Conservation (phyloP, 2,797 vertebrate species). For the Champsocephalus gunnari region DNA sequence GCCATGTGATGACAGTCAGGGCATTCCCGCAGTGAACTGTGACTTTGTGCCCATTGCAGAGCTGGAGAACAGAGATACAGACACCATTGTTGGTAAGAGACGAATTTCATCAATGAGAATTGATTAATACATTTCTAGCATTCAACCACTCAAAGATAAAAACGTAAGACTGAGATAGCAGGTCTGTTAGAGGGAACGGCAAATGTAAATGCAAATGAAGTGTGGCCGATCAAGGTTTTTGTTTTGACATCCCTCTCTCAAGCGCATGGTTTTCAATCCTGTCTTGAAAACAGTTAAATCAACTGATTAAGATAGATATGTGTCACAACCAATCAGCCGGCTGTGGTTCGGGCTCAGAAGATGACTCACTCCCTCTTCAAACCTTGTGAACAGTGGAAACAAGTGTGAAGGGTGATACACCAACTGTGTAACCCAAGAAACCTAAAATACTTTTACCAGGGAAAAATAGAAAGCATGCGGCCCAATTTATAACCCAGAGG, state of each 20-base stretch:
- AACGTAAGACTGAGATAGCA: too few species aligned
- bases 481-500: not conserved
- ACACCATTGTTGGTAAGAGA: conserved; percentile 90
- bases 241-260: not conserved
- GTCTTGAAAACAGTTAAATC: conserved; percentile 18
- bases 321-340: conserved; percentile 31
- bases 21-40: conserved; percentile 90
- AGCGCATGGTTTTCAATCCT: conserved; percentile 14
- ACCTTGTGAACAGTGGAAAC: conserved; percentile 18
- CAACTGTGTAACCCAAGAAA: not conserved
- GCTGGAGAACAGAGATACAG: conserved; percentile 89
- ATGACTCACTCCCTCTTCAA: conserved; percentile 33
- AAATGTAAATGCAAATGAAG: too few species aligned
- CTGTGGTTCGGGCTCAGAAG: conserved; percentile 18
- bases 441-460: too few species aligned
- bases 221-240: not conserved
- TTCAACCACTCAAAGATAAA: too few species aligned
- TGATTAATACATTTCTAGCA: conserved; percentile 4
- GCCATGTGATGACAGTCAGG: conserved; percentile 88
- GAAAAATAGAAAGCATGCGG: not conserved
- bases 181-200: too few species aligned
- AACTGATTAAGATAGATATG: conserved; percentile 18
- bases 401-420: conserved; percentile 27
- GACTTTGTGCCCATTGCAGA: conserved; percentile 91
- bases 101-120: not conserved